Evolutionary conservation across 2,113 vertebrate genomes (phyloP).

Genomic region (Takifugu bimaculatus): DNA sequence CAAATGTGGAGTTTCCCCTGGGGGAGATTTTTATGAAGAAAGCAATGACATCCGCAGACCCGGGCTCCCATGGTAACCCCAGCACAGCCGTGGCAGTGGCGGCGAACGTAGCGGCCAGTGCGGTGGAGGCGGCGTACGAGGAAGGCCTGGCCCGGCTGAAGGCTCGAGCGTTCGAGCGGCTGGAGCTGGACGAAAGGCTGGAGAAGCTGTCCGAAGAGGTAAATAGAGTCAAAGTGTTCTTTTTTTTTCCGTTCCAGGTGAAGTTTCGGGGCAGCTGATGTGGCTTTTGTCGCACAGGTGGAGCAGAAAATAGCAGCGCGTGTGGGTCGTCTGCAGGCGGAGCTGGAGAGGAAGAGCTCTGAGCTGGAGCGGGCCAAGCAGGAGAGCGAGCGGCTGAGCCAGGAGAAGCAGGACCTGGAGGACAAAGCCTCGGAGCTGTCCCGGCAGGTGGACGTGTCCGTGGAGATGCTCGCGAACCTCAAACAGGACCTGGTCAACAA

Average conservation of each 20-base stretch:
- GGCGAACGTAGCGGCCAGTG: slow-evolving; percentile 79
- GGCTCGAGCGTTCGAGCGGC: slow-evolving; percentile 90
- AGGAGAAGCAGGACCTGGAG: slow-evolving; percentile 96
- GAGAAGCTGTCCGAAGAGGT: slow-evolving; percentile 94
- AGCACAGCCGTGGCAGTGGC: slow-evolving; percentile 82
- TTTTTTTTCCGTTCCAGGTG: no score
- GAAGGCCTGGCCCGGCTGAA: slow-evolving; percentile 93
- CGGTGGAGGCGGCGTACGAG: slow-evolving; percentile 90
- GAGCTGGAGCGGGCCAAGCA: slow-evolving; percentile 94
- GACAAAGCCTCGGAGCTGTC: slow-evolving; percentile 91
- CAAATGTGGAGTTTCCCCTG: slow-evolving; percentile 94
- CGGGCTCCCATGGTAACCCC: slow-evolving; percentile 70
- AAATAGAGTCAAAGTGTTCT: neutral
- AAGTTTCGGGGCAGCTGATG: neutral
- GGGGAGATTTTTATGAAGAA: slow-evolving; percentile 88
- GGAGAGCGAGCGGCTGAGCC: slow-evolving; percentile 86
- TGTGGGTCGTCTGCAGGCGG: slow-evolving; percentile 91
- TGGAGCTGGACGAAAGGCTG: slow-evolving; percentile 91
- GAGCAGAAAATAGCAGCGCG: slow-evolving; percentile 96
- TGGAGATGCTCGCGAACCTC: slow-evolving; percentile 95
- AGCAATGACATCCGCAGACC: slow-evolving; percentile 81
- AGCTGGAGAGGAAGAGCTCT: slow-evolving; percentile 91
- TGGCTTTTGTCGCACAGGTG: slow-evolving; percentile 64
- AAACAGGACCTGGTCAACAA: slow-evolving; percentile 98
- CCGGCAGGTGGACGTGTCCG: slow-evolving; percentile 95